Evolutionary conservation across 1,140 invertebrate species (phyloP).

Genomic region (Ceratosolen fusciceps): DNA sequence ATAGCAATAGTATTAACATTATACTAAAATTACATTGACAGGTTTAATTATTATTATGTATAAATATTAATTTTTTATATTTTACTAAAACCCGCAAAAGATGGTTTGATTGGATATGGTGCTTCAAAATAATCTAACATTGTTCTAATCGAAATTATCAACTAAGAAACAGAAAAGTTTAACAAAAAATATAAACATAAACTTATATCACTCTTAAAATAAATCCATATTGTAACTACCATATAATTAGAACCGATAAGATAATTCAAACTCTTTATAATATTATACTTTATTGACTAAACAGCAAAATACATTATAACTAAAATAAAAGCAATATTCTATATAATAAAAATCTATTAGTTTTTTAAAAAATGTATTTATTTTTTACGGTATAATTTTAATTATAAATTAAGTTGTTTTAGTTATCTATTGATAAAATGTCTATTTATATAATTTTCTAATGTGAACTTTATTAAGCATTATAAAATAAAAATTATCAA

Average conservation of each 20-base stretch:
- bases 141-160: background rate
- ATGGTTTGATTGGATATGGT: background rate
- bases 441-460: too few species aligned
- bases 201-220: constrained; percentile 21
- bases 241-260: constrained; percentile 30
- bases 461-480: too few species aligned
- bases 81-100: background rate
- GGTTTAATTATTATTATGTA: too few species aligned
- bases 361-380: too few species aligned
- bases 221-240: constrained; percentile 1
- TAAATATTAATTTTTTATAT: constrained; percentile 1
- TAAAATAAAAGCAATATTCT: too few species aligned
- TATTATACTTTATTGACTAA: constrained; percentile 12
- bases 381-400: too few species aligned
- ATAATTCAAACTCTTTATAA: constrained; percentile 5
- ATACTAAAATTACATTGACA: too few species aligned
- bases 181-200: background rate
- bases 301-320: background rate
- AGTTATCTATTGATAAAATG: too few species aligned
- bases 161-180: background rate
- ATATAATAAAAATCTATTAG: too few species aligned
- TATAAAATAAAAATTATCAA: too few species aligned
- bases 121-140: background rate
- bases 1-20: too few species aligned
- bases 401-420: too few species aligned